These are phyloP conservation scores for Glaucomys volans DNA, from an alignment of 2,113 vertebrate genomes.

Conservation along the genomic window DNA sequence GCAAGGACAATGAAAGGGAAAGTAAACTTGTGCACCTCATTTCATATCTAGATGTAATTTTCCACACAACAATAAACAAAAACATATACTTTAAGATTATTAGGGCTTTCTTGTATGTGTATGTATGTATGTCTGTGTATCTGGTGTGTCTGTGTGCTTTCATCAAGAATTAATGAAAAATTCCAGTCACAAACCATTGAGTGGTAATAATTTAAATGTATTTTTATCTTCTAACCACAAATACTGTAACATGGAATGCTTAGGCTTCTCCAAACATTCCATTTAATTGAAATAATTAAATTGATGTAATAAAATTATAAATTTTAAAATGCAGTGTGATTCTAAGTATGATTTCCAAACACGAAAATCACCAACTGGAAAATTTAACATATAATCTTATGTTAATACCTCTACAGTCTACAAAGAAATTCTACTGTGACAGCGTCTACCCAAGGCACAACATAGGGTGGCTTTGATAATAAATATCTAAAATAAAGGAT, in stretches of 20 bases:
- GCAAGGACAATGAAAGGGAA: slow-evolving; percentile 84
- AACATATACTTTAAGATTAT: slow-evolving; percentile 76
- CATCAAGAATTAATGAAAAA: slow-evolving; percentile 69
- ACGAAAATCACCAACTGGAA: slow-evolving; percentile 66
- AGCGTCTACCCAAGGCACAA: slow-evolving; percentile 18
- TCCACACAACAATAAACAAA: slow-evolving; percentile 78
- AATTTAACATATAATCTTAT: slow-evolving; percentile 48
- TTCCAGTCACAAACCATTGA: slow-evolving; percentile 45
- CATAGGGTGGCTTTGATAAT: slow-evolving; percentile 66
- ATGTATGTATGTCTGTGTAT: background rate
- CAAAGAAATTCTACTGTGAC: slow-evolving; percentile 51
- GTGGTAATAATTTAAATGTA: slow-evolving; percentile 50
- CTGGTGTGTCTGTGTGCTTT: slow-evolving; percentile 57
- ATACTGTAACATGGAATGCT: slow-evolving; percentile 32
- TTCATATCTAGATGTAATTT: slow-evolving; percentile 82
- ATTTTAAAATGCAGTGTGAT: slow-evolving; percentile 41
- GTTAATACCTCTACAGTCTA: slow-evolving; percentile 44
- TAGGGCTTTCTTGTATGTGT: slow-evolving; percentile 44
- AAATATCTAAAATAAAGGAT: slow-evolving; percentile 79
- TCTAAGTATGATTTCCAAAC: slow-evolving; percentile 64
- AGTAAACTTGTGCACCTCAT: slow-evolving; percentile 83
- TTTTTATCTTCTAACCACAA: slow-evolving; percentile 61
- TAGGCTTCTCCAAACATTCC: slow-evolving; percentile 58
- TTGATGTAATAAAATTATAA: slow-evolving; percentile 48
- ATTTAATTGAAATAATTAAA: slow-evolving; percentile 67